These are phyloP conservation scores for Neoitamus cyanurus DNA, from an alignment of 2,888 invertebrate genomes.

Conservation along the genomic window DNA sequence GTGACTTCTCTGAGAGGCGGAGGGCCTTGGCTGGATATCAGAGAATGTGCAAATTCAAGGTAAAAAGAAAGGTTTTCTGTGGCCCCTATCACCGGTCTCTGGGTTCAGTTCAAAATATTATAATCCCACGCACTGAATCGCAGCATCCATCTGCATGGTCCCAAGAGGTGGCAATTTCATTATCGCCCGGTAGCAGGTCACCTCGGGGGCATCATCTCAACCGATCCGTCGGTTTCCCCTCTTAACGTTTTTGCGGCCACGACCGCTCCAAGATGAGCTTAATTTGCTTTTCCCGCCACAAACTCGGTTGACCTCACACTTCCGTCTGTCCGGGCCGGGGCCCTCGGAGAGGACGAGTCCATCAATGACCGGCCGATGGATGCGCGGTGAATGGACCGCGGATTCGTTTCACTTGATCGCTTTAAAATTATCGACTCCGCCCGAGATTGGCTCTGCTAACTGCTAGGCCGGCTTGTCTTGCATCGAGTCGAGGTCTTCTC, in stretches of 20 bases:
- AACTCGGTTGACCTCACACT: constrained; percentile 24
- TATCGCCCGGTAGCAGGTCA: constrained; percentile 10
- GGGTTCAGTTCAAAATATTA: background rate
- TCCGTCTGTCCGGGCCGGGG: background rate
- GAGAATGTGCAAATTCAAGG: too few relatives aligned
- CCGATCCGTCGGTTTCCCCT: background rate
- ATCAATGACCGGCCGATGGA: constrained; percentile 24
- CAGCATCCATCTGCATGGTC: background rate
- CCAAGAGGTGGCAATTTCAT: constrained; percentile 4
- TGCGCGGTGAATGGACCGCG: constrained; percentile 49
- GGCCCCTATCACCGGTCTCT: too few relatives aligned
- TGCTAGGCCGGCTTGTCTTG: background rate
- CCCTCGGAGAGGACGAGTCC: constrained; percentile 20
- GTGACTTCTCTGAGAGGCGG: background rate
- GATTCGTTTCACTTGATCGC: constrained; percentile 45
- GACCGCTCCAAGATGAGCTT: constrained; percentile 54
- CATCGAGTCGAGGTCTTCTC: background rate
- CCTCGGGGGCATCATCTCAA: background rate
- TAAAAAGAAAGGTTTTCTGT: too few relatives aligned
- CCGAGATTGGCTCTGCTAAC: constrained; percentile 27
- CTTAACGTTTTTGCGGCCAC: constrained; percentile 15
- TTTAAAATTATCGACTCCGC: constrained; percentile 41
- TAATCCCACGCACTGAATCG: background rate
- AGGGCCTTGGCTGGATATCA: background rate
- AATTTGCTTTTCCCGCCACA: constrained; percentile 44